These are phyloP conservation scores for Campylorhamphus procurvoides DNA, from an alignment of 2,113 vertebrate genomes.

Conservation along the genomic window DNA sequence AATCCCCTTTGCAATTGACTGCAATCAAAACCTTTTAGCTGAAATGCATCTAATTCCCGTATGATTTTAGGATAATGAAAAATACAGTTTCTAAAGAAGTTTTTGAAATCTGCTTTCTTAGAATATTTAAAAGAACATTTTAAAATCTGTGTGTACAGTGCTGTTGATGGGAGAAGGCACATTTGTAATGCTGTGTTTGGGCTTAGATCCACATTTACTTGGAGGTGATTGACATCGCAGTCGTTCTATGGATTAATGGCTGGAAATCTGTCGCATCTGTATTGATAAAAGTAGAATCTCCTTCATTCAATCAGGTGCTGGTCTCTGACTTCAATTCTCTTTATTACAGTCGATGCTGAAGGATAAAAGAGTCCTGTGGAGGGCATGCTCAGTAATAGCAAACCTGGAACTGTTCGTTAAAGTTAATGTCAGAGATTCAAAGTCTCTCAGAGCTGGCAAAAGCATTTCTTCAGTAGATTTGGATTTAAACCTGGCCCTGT, in stretches of 20 bases:
- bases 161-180: neutral
- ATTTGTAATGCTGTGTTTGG: neutral
- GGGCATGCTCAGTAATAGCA: conserved; percentile 4
- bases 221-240: neutral
- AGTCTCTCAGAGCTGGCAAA: neutral
- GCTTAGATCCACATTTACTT: neutral
- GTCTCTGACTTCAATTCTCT: neutral
- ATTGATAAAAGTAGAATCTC: conserved; percentile 3
- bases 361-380: neutral
- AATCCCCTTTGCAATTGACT: neutral
- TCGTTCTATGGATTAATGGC: neutral
- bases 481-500: neutral
- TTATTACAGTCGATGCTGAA: neutral
- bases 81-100: neutral
- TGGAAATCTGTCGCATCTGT: neutral
- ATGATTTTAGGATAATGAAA: neutral
- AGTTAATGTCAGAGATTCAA: neutral
- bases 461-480: neutral
- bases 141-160: neutral
- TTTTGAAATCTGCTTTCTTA: conserved; percentile 1
- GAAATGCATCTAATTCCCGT: neutral
- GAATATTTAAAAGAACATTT: neutral
- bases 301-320: neutral
- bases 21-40: neutral
- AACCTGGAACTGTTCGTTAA: neutral